Percentiles rank a stretch among this genome's conserved stretches.
Conservation (phyloP, 2,113 vertebrate species). For the Hiodon tergisus region DNA sequence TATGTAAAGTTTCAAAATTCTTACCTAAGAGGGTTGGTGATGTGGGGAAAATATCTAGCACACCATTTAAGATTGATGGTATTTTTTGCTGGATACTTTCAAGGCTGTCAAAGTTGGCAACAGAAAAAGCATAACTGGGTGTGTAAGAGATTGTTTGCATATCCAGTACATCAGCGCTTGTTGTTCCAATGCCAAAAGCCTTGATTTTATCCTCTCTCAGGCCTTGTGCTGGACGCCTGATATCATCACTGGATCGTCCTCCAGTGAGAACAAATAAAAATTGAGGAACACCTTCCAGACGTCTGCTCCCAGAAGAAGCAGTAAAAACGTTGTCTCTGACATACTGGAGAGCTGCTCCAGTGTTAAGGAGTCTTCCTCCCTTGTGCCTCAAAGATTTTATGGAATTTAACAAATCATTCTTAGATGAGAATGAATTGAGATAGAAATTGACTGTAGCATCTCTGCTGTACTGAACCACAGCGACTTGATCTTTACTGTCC, state of each 20-base stretch:
- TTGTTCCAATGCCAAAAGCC: constrained; percentile 70
- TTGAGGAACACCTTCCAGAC: constrained; percentile 87
- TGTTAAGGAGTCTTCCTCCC: constrained; percentile 71
- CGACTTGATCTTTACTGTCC: constrained; percentile 73
- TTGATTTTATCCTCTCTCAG: constrained; percentile 74
- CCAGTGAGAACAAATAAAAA: constrained; percentile 83
- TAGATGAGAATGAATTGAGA: constrained; percentile 76
- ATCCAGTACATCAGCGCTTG: constrained; percentile 62
- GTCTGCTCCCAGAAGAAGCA: constrained; percentile 80
- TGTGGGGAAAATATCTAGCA: constrained; percentile 37
- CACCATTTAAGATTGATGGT: constrained; percentile 49
- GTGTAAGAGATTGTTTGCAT: constrained; percentile 62
- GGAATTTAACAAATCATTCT: constrained; percentile 71
- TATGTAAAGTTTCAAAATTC: too few species aligned
- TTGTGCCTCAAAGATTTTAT: constrained; percentile 63
- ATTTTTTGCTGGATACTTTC: constrained; percentile 61
- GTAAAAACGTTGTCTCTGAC: constrained; percentile 80
- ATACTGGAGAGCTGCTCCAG: constrained; percentile 79
- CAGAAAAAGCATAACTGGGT: constrained; percentile 56
- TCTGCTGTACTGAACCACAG: constrained; percentile 87
- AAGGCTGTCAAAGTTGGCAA: constrained; percentile 50
- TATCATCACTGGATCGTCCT: constrained; percentile 73
- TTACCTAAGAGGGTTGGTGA: constrained; percentile 50
- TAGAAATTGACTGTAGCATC: constrained; percentile 73
- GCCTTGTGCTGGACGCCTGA: constrained; percentile 62